Conservation (phyloP, 2,113 vertebrate genomes). For the Petroica traversi region DNA sequence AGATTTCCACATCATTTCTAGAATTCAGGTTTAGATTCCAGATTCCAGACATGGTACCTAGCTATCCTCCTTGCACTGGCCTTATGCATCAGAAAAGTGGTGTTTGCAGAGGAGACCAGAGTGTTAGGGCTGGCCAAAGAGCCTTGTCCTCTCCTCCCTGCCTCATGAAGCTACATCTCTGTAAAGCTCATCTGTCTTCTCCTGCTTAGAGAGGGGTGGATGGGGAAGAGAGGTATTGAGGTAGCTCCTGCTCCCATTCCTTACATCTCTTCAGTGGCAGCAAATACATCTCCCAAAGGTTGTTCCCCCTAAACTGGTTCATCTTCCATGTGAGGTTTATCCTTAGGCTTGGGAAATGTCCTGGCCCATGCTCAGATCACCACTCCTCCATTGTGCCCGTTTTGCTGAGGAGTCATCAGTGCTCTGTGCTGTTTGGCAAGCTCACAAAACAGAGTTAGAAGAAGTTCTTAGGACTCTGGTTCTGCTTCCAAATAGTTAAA, state of each 20-base stretch:
- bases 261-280: not conserved
- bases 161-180: not conserved
- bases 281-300: not conserved
- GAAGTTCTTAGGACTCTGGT: not conserved
- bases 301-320: not conserved
- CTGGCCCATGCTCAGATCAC: not conserved
- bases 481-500: not conserved
- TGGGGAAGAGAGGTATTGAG: not conserved
- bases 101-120: not conserved
- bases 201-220: not conserved
- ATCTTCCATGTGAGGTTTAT: not conserved
- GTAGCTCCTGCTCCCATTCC: not conserved
- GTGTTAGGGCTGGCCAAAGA: not conserved
- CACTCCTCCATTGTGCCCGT: not conserved
- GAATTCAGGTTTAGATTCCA: not conserved
- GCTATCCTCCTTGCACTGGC: not conserved
- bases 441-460: not conserved
- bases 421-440: not conserved
- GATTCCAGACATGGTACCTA: not conserved
- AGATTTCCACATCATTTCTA: not conserved
- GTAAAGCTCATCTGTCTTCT: not conserved
- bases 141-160: not conserved
- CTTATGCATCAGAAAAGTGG: not conserved
- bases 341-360: not conserved
- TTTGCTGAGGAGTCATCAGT: not conserved